These are phyloP conservation scores for Drosophila busckii DNA, from an alignment of 1,140 invertebrate genomes.

Conservation along the genomic window DNA sequence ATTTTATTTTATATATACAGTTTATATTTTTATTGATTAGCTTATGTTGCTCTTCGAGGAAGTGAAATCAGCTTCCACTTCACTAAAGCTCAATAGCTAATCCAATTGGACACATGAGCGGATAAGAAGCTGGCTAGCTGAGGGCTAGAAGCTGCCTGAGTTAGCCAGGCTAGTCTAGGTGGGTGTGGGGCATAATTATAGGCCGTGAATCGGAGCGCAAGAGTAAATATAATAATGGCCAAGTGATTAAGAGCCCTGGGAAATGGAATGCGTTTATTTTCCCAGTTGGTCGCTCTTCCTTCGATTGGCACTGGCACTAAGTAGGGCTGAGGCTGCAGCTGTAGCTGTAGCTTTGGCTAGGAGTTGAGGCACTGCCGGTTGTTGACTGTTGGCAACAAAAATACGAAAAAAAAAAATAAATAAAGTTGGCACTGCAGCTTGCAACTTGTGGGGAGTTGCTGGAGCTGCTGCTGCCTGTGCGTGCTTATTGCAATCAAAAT, in stretches of 20 bases:
- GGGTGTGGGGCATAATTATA: slow-evolving; percentile 66
- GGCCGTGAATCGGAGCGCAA: slow-evolving; percentile 22
- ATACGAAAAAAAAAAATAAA: too few relatives aligned
- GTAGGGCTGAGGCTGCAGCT: slow-evolving; percentile 8
- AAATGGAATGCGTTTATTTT: slow-evolving; percentile 69
- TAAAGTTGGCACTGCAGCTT: slow-evolving; percentile 24
- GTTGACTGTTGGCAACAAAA: slow-evolving; percentile 17
- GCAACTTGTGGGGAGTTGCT: neutral
- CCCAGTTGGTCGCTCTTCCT: slow-evolving; percentile 47
- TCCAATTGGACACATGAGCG: slow-evolving; percentile 58
- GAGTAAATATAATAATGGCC: slow-evolving; percentile 70
- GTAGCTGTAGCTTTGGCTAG: slow-evolving; percentile 7
- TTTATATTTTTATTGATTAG: too few relatives aligned
- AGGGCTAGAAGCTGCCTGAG: slow-evolving; percentile 14
- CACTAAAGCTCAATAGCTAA: too few relatives aligned
- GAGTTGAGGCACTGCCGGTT: too few relatives aligned
- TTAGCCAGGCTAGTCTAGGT: slow-evolving; percentile 23
- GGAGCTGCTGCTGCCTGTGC: slow-evolving; percentile 25
- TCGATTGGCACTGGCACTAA: slow-evolving; percentile 3
- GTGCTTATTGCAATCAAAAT: slow-evolving; percentile 68
- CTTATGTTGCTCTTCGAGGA: neutral
- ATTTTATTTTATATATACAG: too few relatives aligned
- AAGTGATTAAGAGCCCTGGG: slow-evolving; percentile 74
- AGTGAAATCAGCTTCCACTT: too few relatives aligned
- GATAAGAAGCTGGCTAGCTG: slow-evolving; percentile 17